A percentile compares a stretch with the other conserved stretches of the same genome.
phyloP scores from a whole-genome alignment of 2,888 invertebrate genomes.

The Leptinotarsa peninsularis region DNA sequence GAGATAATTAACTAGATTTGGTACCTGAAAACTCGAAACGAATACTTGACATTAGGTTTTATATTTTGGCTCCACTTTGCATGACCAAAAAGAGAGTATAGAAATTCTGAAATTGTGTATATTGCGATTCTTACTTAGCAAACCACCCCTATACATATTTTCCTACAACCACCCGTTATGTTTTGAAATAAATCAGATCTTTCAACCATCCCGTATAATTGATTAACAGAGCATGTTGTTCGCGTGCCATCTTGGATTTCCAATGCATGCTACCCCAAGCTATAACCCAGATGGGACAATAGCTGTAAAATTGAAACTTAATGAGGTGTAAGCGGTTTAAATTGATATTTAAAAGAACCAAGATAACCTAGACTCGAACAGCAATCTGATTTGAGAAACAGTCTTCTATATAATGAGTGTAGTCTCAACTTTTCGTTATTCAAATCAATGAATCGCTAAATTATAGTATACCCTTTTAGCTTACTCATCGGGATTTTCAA shows the following conservation, averaged over 20 bases:
- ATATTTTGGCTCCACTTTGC: too few species aligned
- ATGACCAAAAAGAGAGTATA: too few species aligned
- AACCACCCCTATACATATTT: too few species aligned
- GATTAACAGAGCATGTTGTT: conserved; percentile 56
- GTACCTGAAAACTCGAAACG: too few species aligned
- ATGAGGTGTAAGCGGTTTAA: conserved; percentile 68
- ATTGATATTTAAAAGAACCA: conserved; percentile 69
- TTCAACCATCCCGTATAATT: conserved; percentile 46
- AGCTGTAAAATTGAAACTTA: conserved; percentile 69
- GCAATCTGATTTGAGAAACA: conserved; percentile 67
- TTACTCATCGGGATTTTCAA: conserved; percentile 40
- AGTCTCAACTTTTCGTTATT: conserved; percentile 61
- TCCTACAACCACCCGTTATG: too few species aligned
- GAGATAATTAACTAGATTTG: too few species aligned
- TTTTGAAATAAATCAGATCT: too few species aligned
- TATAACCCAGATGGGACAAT: conserved; percentile 68
- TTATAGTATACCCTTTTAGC: conserved; percentile 59
- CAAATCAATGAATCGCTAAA: conserved; percentile 66
- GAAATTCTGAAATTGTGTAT: too few species aligned
- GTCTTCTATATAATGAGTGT: conserved; percentile 64
- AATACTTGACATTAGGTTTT: too few species aligned
- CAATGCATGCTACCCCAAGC: conserved; percentile 64
- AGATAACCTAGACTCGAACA: conserved; percentile 66
- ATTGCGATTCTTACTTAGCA: too few species aligned
- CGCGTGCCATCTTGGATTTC: conserved; percentile 60